Evolutionary conservation across 1,140 invertebrate genomes (phyloP).

Genomic region (Ephestia elutella): DNA sequence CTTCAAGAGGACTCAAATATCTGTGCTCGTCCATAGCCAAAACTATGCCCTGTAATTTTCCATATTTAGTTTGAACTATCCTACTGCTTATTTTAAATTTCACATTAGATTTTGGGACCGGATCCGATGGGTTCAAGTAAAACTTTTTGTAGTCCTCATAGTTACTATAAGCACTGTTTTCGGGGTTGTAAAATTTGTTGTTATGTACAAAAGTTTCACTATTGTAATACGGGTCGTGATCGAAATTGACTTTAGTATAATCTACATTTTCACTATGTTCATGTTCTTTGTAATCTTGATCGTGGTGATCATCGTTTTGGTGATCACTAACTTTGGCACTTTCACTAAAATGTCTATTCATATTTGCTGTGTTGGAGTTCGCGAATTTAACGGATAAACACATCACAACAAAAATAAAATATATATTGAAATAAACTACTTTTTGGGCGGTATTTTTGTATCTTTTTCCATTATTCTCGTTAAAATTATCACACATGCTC

Average conservation of each 20-base stretch:
- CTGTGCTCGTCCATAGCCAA: constrained; percentile 83
- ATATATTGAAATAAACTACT: constrained; percentile 43
- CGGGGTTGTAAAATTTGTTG: constrained; percentile 52
- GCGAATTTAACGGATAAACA: constrained; percentile 47
- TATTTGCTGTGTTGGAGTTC: constrained; percentile 65
- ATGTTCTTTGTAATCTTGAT: constrained; percentile 49
- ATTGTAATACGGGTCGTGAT: constrained; percentile 55
- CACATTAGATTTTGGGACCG: constrained; percentile 55
- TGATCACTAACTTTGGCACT: constrained; percentile 25
- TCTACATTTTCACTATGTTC: constrained; percentile 28
- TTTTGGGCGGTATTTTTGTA: constrained; percentile 23
- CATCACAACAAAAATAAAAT: constrained; percentile 41
- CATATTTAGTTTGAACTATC: constrained; percentile 87
- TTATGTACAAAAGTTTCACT: constrained; percentile 53
- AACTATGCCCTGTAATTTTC: constrained; percentile 85
- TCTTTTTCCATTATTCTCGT: constrained; percentile 16
- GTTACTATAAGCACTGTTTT: constrained; percentile 58
- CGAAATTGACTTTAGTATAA: constrained; percentile 62
- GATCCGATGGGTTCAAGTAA: constrained; percentile 58
- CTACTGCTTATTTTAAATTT: constrained; percentile 80
- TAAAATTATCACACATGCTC: constrained; percentile 37
- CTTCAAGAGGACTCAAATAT: constrained; percentile 84
- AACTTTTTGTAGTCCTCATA: constrained; percentile 65
- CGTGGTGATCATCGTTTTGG: constrained; percentile 40
- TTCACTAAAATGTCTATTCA: constrained; percentile 41